These are phyloP conservation scores for Fregata magnificens DNA, from an alignment of 2,113 vertebrate genomes.

Conservation along the genomic window DNA sequence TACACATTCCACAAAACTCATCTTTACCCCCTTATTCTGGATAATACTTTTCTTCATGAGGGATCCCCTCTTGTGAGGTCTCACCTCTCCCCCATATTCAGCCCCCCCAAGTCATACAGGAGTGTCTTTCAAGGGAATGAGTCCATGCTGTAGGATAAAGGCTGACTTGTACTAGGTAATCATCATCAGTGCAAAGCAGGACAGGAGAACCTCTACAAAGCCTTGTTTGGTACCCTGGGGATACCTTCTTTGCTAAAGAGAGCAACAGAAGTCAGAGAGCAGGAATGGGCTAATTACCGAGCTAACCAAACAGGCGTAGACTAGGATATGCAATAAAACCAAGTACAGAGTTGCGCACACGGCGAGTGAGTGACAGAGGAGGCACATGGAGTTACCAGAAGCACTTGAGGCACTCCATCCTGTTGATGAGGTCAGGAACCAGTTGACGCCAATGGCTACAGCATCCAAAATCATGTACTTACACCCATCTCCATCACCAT, in stretches of 20 bases:
- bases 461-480: not conserved
- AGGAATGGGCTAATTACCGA: not conserved
- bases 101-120: not conserved
- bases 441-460: not conserved
- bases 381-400: not conserved
- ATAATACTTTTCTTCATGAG: not conserved
- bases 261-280: not conserved
- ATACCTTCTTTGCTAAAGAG: not conserved
- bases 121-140: not conserved
- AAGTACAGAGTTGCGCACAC: fast-evolving
- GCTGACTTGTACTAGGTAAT: not conserved
- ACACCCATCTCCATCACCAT: not conserved
- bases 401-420: not conserved
- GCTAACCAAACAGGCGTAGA: not conserved
- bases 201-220: not conserved
- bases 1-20: not conserved
- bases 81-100: not conserved
- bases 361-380: not conserved
- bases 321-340: not conserved
- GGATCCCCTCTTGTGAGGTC: not conserved
- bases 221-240: not conserved
- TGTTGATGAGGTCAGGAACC: not conserved
- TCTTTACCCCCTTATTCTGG: not conserved
- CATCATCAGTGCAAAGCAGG: not conserved
- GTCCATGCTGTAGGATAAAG: not conserved